Percentiles rank a stretch among this genome's conserved stretches.
phyloP scores from a whole-genome alignment of 2,888 invertebrate genomes.

The Drosophila formosana region DNA sequence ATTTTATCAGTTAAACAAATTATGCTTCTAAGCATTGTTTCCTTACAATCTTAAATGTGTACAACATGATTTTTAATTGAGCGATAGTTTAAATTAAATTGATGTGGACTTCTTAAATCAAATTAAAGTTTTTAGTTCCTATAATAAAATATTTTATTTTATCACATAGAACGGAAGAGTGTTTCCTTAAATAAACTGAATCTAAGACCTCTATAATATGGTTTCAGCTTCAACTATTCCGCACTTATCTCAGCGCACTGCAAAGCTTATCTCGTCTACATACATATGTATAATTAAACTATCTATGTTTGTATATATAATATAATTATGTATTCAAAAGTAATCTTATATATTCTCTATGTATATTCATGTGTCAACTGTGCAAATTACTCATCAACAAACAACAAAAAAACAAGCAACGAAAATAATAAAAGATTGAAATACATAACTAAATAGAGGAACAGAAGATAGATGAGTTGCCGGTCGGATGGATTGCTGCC shows the following conservation, averaged over 20 bases:
- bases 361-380: conserved; percentile 29
- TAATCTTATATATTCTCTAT: conserved; percentile 4
- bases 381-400: conserved; percentile 14
- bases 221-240: conserved; percentile 13
- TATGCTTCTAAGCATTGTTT: not conserved
- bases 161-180: conserved; percentile 27
- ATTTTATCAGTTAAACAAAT: not conserved
- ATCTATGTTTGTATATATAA: not conserved
- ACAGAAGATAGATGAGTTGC: conserved; percentile 11
- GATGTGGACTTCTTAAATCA: not conserved
- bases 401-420: conserved; percentile 10
- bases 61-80: not conserved
- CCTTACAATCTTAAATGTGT: not conserved
- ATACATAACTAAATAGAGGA: conserved; percentile 27
- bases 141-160: not conserved
- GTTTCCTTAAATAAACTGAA: conserved; percentile 1
- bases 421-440: conserved; percentile 14
- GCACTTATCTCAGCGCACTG: conserved; percentile 30
- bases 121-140: not conserved
- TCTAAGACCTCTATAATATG: not conserved
- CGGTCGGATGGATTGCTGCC: conserved; percentile 4
- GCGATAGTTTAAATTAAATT: not conserved
- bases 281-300: not conserved
- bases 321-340: not conserved
- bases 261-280: conserved; percentile 35